Evolutionary conservation across 2,797 vertebrate genomes (phyloP).

Genomic region (Pseudochirops cupreus): DNA sequence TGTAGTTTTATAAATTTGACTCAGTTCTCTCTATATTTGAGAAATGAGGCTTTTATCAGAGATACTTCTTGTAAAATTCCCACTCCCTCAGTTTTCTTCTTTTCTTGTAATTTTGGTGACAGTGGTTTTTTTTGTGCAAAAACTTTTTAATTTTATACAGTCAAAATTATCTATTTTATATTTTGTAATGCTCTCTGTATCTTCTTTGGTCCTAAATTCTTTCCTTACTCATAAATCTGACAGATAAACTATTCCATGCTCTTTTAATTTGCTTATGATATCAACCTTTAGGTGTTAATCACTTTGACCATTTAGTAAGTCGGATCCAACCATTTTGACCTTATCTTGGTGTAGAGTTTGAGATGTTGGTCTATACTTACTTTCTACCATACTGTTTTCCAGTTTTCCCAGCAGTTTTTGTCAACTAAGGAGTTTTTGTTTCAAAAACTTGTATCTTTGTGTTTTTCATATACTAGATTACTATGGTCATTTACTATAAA

Average conservation of each 20-base stretch:
- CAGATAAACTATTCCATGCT: not conserved
- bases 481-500: not conserved
- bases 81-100: not conserved
- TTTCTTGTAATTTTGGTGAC: not conserved
- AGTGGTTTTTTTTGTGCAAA: not conserved
- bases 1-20: not conserved
- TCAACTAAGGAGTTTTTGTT: not conserved
- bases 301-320: too few relatives aligned
- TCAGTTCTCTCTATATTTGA: not conserved
- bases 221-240: not conserved
- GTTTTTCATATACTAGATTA: not conserved
- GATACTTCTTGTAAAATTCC: not conserved
- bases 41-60: not conserved
- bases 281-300: too few relatives aligned
- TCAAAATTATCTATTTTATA: too few relatives aligned
- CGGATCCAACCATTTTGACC: not conserved
- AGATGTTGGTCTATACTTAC: not conserved
- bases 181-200: too few relatives aligned
- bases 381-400: not conserved
- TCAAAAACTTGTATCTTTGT: not conserved
- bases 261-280: not conserved
- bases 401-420: not conserved
- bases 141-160: not conserved
- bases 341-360: not conserved
- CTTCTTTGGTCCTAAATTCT: not conserved